A percentile compares a stretch with the other conserved stretches of the same genome.
These are phyloP conservation scores for Streptopelia turtur DNA, from an alignment of 2,797 vertebrate genomes.

Conservation along the genomic window DNA sequence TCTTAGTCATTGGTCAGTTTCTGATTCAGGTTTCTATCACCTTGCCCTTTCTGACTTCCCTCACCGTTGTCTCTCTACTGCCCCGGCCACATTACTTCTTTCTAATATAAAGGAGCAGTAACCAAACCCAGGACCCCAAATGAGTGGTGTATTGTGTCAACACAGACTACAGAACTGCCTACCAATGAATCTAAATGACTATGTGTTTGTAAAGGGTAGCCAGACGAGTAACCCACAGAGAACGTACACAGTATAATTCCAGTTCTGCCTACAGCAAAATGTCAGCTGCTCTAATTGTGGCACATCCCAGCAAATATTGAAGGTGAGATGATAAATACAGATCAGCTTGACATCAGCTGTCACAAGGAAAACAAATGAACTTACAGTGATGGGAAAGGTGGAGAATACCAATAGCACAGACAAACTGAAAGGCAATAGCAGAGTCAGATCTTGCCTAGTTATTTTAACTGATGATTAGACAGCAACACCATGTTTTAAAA, in stretches of 20 bases:
- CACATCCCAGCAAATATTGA: conserved; percentile 55
- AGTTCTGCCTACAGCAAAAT: conserved; percentile 56
- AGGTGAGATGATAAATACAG: conserved; percentile 57
- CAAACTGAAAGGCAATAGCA: not conserved
- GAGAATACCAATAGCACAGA: conserved; percentile 16
- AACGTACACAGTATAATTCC: not conserved
- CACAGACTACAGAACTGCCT: not conserved
- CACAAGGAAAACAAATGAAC: conserved; percentile 49
- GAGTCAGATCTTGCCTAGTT: not conserved
- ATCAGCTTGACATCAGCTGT: conserved; percentile 44
- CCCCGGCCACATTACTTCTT: not conserved
- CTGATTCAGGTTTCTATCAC: not conserved
- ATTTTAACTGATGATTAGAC: conserved; percentile 14
- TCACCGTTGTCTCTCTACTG: not conserved
- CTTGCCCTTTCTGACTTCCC: not conserved
- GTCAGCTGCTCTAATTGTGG: conserved; percentile 54
- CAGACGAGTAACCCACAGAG: not conserved
- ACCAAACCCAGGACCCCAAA: not conserved
- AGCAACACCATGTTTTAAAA: not conserved
- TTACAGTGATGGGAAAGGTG: not conserved
- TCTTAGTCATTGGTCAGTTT: not conserved
- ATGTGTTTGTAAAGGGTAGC: not conserved
- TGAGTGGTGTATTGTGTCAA: not conserved
- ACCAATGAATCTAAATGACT: not conserved
- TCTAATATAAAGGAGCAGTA: not conserved